Evolutionary conservation across 2,888 invertebrate species (phyloP).

Genomic region (Hypomecis punctinalis): DNA sequence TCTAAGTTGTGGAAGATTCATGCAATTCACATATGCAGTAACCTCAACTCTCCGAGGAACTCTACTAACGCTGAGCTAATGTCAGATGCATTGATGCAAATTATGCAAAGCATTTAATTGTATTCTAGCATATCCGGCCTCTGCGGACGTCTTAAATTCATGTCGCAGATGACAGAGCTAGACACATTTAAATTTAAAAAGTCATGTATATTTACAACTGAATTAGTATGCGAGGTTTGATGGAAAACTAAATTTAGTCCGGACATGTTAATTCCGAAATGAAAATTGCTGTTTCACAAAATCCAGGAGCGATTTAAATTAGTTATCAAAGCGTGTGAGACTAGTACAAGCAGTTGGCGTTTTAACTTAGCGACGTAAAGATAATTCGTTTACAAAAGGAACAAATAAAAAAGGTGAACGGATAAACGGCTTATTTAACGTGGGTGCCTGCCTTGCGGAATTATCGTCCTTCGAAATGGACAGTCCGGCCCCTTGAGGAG

Average conservation of each 20-base stretch:
- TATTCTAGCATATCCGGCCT: conserved; percentile 67
- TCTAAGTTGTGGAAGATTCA: conserved; percentile 34
- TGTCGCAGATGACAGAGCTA: conserved; percentile 31
- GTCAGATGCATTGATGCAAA: conserved; percentile 58
- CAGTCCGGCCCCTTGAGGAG: conserved; percentile 79
- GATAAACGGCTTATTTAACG: conserved; percentile 70
- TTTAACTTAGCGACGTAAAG: conserved; percentile 22
- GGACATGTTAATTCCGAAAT: conserved; percentile 12
- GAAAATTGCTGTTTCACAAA: conserved; percentile 3
- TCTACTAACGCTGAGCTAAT: conserved; percentile 39
- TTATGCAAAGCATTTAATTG: conserved; percentile 75
- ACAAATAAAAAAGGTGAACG: conserved; percentile 59
- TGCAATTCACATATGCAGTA: conserved; percentile 39
- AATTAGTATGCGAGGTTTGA: conserved; percentile 19
- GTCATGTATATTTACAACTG: conserved; percentile 22
- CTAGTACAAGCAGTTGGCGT: not conserved
- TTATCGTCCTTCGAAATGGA: conserved; percentile 77
- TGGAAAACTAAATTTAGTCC: conserved; percentile 22
- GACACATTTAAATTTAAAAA: conserved; percentile 26
- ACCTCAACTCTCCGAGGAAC: conserved; percentile 39
- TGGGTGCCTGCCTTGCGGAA: conserved; percentile 67
- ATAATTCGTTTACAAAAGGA: conserved; percentile 41
- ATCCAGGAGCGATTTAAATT: conserved; percentile 10
- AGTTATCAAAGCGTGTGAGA: conserved; percentile 1
- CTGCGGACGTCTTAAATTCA: conserved; percentile 61